These are phyloP conservation scores for Hyphantria cunea DNA, from an alignment of 1,140 invertebrate species.

Conservation along the genomic window DNA sequence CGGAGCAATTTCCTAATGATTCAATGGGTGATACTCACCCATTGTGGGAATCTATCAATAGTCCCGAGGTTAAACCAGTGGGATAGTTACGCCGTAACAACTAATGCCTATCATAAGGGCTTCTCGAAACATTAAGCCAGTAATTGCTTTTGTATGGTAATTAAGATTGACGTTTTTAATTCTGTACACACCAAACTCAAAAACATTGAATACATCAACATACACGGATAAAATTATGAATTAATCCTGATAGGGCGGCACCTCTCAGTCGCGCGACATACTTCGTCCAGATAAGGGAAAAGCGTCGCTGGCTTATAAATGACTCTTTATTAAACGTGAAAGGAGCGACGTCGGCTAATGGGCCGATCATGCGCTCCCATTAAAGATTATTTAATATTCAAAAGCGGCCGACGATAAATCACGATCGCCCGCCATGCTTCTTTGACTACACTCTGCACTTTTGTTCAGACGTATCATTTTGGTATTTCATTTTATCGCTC, in stretches of 20 bases:
- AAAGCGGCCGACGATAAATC: constrained; percentile 79
- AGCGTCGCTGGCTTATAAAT: constrained; percentile 80
- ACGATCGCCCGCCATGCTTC: constrained; percentile 75
- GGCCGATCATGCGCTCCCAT: constrained; percentile 81
- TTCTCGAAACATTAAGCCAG: constrained; percentile 16
- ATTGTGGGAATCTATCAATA: constrained; percentile 59
- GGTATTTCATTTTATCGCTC: constrained; percentile 49
- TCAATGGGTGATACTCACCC: constrained; percentile 61
- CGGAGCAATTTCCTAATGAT: constrained; percentile 62
- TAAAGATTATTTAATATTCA: constrained; percentile 82
- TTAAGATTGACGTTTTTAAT: constrained; percentile 32
- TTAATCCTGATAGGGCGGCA: constrained; percentile 78
- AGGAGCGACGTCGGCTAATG: constrained; percentile 79
- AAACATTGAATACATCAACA: constrained; percentile 35
- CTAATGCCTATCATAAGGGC: constrained; percentile 5
- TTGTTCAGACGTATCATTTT: constrained; percentile 54
- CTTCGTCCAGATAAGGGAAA: constrained; percentile 79
- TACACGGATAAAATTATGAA: constrained; percentile 77
- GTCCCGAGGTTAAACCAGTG: constrained; percentile 36
- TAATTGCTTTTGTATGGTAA: constrained; percentile 31
- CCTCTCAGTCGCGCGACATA: constrained; percentile 77
- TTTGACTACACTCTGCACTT: constrained; percentile 73
- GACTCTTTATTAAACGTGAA: constrained; percentile 81
- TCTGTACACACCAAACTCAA: constrained; percentile 26
- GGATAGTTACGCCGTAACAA: constrained; percentile 7